phyloP scores from a whole-genome alignment of 1,140 invertebrate species.

The Elymnias hypermnestra region DNA sequence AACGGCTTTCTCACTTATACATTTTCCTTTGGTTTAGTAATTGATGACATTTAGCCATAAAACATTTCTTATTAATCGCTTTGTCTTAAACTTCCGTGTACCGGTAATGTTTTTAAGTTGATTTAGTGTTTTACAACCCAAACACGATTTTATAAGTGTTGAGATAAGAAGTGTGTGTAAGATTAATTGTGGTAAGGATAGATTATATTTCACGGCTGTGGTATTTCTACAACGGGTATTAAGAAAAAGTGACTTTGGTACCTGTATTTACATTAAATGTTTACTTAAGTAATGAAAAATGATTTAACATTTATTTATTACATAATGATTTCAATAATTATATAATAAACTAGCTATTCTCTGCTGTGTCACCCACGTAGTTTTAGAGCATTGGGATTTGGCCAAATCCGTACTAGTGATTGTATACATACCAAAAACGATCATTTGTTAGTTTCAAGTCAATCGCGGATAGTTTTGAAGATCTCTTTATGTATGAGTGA shows the following conservation, averaged over 20 bases:
- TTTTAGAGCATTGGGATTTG: too few relatives aligned
- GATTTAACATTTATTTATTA: too few relatives aligned
- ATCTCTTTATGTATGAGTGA: too few relatives aligned
- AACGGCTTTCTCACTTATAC: too few relatives aligned
- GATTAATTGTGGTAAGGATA: conserved; percentile 60
- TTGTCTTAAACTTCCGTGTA: conserved; percentile 8
- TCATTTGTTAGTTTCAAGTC: too few relatives aligned
- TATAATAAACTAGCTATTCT: too few relatives aligned
- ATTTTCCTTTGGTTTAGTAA: not conserved
- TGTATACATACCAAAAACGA: too few relatives aligned
- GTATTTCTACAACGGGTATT: conserved; percentile 29
- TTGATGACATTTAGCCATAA: not conserved
- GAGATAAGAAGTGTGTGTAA: conserved; percentile 50
- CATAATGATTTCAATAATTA: too few relatives aligned
- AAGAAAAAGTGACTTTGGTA: not conserved
- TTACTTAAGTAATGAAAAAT: too few relatives aligned
- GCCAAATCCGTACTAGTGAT: too few relatives aligned
- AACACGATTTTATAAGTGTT: conserved; percentile 21
- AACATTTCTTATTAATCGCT: not conserved
- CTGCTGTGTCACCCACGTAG: too few relatives aligned
- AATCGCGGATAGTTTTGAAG: too few relatives aligned
- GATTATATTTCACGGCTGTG: conserved; percentile 57
- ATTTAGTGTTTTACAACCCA: conserved; percentile 21
- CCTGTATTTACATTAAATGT: not conserved
- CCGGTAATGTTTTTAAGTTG: conserved; percentile 10